Percentiles rank a stretch among this genome's conserved stretches.
phyloP scores from a whole-genome alignment of 2,797 vertebrate genomes.

The Melanotaenia parkinsoni region DNA sequence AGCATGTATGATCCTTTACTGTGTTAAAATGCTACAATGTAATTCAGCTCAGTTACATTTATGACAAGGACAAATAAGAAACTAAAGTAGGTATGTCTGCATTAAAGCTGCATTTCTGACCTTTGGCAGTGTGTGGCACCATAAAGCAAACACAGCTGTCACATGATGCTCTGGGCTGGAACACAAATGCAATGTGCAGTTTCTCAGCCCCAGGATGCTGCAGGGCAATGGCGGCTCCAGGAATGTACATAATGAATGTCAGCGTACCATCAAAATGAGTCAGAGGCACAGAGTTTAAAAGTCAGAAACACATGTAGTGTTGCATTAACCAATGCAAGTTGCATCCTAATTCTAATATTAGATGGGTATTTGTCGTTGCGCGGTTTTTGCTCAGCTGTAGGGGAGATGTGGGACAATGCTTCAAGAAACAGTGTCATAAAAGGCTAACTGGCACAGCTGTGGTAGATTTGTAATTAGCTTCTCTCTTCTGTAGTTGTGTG shows the following conservation, averaged over 20 bases:
- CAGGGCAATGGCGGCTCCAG: too few relatives aligned
- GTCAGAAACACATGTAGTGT: not conserved
- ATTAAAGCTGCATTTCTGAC: not conserved
- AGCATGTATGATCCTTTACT: not conserved
- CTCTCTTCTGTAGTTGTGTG: not conserved
- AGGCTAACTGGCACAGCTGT: not conserved
- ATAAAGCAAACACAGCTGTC: not conserved
- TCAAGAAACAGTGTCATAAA: not conserved
- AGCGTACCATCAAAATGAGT: too few relatives aligned
- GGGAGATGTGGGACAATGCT: not conserved
- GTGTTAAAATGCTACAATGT: not conserved
- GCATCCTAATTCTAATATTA: not conserved
- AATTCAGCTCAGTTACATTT: not conserved
- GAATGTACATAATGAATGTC: not conserved
- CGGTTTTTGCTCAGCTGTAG: not conserved
- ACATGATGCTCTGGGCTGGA: not conserved
- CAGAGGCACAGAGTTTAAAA: too few relatives aligned
- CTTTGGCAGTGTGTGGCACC: not conserved
- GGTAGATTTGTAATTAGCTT: not conserved
- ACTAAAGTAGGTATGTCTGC: too few relatives aligned
- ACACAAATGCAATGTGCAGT: not conserved
- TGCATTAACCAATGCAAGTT: not conserved
- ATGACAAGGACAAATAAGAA: too few relatives aligned
- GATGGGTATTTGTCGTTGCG: not conserved
- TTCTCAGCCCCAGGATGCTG: not conserved